phyloP scores from a whole-genome alignment of 2,888 invertebrate species.

The Mermis nigrescens region DNA sequence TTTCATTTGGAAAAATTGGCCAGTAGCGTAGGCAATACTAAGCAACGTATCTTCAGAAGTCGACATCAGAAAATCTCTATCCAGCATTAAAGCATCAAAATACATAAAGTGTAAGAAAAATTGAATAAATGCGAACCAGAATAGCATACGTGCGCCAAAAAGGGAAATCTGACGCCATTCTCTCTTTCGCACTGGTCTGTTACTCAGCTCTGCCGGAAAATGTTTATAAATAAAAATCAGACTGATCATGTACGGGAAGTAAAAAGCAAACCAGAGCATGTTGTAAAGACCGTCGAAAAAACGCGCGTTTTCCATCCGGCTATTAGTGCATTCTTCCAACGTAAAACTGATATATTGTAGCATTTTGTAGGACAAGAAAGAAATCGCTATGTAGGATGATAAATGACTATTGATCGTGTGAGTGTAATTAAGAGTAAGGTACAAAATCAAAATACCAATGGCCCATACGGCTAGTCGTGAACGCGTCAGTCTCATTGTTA shows the following conservation, averaged over 20 bases:
- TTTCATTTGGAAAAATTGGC: constrained; percentile 37
- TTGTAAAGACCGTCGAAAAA: constrained; percentile 17
- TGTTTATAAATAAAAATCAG: constrained; percentile 33
- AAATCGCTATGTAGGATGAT: not conserved
- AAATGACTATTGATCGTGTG: constrained; percentile 14
- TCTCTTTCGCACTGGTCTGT: constrained; percentile 15
- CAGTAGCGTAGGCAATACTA: constrained; percentile 24
- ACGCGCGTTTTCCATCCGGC: not conserved
- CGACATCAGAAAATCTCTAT: constrained; percentile 8
- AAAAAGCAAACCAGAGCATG: constrained; percentile 34
- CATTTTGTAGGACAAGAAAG: constrained; percentile 31
- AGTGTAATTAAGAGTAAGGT: constrained; percentile 22
- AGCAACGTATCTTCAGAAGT: not conserved
- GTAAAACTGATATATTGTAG: constrained; percentile 33
- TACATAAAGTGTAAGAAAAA: constrained; percentile 34
- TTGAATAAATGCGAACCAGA: constrained; percentile 33
- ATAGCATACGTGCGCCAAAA: constrained; percentile 25
- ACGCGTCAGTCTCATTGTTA: not conserved
- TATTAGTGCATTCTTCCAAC: constrained; percentile 17
- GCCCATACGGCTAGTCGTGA: constrained; percentile 22
- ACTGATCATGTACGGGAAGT: constrained; percentile 34
- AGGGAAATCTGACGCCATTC: constrained; percentile 12
- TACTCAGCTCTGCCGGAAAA: constrained; percentile 24
- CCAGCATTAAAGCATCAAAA: constrained; percentile 31
- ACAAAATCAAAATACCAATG: constrained; percentile 24